phyloP scores from a whole-genome alignment of 1,140 invertebrate species.

The Conus betulinus region DNA sequence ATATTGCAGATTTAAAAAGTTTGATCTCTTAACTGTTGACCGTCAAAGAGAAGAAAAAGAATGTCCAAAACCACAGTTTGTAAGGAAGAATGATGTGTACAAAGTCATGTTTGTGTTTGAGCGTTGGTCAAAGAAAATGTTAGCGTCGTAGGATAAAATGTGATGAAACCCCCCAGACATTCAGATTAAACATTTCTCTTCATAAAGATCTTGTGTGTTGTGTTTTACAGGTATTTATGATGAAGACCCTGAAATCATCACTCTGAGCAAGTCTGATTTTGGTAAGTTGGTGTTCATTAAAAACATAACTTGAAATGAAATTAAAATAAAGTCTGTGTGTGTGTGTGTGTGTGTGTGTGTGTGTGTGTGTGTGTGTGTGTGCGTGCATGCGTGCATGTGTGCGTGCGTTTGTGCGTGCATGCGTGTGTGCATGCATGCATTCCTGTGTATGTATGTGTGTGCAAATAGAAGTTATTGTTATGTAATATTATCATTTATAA shows the following conservation, averaged over 20 bases:
- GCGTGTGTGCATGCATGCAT: neutral
- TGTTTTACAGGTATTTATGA: conserved; percentile 84
- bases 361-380: conserved; percentile 1
- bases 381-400: neutral
- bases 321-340: neutral
- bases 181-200: neutral
- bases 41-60: too few relatives aligned
- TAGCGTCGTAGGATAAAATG: too few relatives aligned
- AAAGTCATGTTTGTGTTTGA: too few relatives aligned
- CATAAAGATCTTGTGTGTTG: neutral
- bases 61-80: too few relatives aligned
- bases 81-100: too few relatives aligned
- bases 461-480: neutral
- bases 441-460: conserved; percentile 13
- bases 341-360: conserved; percentile 19
- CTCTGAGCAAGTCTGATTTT: conserved; percentile 85
- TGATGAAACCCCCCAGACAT: too few relatives aligned
- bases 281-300: conserved; percentile 78
- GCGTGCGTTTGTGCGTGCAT: neutral
- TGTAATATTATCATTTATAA: too few relatives aligned
- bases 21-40: too few relatives aligned
- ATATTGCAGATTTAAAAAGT: too few relatives aligned
- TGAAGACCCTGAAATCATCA: conserved; percentile 88
- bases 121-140: too few relatives aligned
- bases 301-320: neutral